Conservation (phyloP, 2,797 vertebrate species). For the Hylomyscus alleni region DNA sequence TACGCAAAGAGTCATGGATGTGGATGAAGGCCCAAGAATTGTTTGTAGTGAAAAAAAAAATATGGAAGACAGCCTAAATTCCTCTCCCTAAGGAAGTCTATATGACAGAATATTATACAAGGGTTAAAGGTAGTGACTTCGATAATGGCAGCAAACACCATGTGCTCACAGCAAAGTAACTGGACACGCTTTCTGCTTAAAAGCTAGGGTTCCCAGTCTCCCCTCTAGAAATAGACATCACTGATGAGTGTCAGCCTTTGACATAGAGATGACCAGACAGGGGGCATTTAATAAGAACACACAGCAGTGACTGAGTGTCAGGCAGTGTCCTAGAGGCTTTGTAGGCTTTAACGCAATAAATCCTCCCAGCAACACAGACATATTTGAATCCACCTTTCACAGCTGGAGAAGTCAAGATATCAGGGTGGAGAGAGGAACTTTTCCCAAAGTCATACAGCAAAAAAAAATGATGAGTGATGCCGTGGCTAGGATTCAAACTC, state of each 20-base stretch:
- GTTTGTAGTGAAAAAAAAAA: constrained; percentile 11
- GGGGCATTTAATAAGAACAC: background rate
- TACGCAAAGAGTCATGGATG: background rate
- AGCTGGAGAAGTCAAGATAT: constrained; percentile 29
- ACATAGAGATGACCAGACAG: background rate
- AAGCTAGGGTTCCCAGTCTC: background rate
- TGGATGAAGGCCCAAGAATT: background rate
- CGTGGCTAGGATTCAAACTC: background rate
- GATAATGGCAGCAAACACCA: background rate
- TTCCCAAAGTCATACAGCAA: background rate
- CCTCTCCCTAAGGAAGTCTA: background rate
- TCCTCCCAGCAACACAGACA: background rate
- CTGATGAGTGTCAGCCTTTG: background rate
- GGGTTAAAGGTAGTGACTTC: background rate
- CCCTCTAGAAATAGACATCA: background rate
- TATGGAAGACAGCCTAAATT: background rate
- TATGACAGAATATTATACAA: background rate
- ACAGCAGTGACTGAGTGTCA: background rate
- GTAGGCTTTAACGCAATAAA: background rate
- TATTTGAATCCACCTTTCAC: background rate
- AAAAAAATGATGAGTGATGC: background rate
- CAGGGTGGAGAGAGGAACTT: background rate
- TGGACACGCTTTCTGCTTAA: background rate
- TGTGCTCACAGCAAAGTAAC: background rate
- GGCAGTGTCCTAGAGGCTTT: background rate